Percentiles rank a stretch among this genome's conserved stretches.
Conservation (phyloP, 2,888 invertebrate genomes). For the Ophion ventricosus region DNA sequence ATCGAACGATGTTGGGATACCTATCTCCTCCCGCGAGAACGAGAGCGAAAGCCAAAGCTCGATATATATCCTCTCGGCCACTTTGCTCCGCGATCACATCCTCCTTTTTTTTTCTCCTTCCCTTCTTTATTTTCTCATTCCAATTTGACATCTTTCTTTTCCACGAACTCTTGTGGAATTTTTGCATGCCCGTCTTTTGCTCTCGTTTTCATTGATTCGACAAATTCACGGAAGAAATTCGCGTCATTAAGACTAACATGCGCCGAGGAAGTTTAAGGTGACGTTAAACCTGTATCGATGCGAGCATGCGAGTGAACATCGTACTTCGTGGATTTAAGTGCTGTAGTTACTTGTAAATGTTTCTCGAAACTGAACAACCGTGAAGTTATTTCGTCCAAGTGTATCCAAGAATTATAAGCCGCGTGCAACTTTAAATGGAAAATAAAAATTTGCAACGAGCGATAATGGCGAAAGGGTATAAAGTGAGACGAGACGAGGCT, state of each 20-base stretch:
- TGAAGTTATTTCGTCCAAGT: background rate
- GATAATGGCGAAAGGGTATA: background rate
- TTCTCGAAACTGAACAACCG: no score
- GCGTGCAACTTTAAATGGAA: conserved; percentile 28
- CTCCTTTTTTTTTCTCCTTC: conserved; percentile 70
- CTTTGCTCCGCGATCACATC: conserved; percentile 78
- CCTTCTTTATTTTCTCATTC: conserved; percentile 38
- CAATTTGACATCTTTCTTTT: conserved; percentile 66
- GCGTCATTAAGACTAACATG: conserved; percentile 32
- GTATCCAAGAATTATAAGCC: background rate
- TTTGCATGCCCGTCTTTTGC: background rate
- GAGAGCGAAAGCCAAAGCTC: conserved; percentile 55
- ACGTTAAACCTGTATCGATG: no score
- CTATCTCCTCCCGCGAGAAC: conserved; percentile 38
- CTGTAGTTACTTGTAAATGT: no score
- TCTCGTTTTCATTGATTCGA: conserved; percentile 19
- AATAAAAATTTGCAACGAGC: conserved; percentile 24
- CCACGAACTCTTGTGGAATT: conserved; percentile 17
- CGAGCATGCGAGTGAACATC: no score
- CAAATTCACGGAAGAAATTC: conserved; percentile 25
- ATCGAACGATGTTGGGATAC: conserved; percentile 40
- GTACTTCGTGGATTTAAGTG: no score
- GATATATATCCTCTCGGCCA: conserved; percentile 64
- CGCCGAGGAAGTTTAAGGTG: no score
- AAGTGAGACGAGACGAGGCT: conserved; percentile 22